Percentiles rank a stretch among this genome's conserved stretches.
These are phyloP conservation scores for Tetramorium simillimum DNA, from an alignment of 1,140 invertebrate genomes.

Conservation along the genomic window DNA sequence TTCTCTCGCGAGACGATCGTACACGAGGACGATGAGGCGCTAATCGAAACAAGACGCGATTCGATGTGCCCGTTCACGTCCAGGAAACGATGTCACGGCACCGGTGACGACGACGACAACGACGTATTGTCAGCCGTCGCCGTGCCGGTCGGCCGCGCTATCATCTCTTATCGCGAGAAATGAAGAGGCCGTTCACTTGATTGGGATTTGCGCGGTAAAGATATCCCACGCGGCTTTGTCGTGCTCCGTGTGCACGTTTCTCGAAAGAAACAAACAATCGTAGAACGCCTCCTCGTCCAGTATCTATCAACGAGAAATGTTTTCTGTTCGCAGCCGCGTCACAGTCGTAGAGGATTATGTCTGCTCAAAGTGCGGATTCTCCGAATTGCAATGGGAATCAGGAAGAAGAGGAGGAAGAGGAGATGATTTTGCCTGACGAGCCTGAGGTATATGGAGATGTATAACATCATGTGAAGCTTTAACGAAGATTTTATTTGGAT, in stretches of 20 bases:
- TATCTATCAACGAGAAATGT: constrained; percentile 67
- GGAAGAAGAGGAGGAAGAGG: constrained; percentile 60
- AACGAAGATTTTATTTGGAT: neutral
- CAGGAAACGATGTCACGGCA: neutral
- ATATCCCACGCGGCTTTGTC: neutral
- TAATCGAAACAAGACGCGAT: neutral
- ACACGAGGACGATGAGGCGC: constrained; percentile 9
- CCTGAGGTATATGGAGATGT: constrained; percentile 10
- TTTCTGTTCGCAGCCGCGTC: constrained; percentile 69
- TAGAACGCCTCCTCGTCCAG: neutral
- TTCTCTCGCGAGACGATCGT: neutral
- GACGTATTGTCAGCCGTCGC: neutral
- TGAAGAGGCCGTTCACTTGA: neutral
- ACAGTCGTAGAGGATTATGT: constrained; percentile 74
- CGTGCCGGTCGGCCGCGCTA: neutral
- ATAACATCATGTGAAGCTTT: neutral
- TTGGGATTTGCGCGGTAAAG: constrained; percentile 22
- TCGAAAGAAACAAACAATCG: neutral
- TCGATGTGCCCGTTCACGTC: neutral
- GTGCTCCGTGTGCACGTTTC: neutral
- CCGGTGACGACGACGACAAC: neutral
- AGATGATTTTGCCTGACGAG: constrained; percentile 49
- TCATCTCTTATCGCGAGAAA: neutral
- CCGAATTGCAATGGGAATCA: constrained; percentile 63
- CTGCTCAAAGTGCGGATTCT: constrained; percentile 73